Conservation (phyloP, 2,797 vertebrate species). For the Anableps anableps region DNA sequence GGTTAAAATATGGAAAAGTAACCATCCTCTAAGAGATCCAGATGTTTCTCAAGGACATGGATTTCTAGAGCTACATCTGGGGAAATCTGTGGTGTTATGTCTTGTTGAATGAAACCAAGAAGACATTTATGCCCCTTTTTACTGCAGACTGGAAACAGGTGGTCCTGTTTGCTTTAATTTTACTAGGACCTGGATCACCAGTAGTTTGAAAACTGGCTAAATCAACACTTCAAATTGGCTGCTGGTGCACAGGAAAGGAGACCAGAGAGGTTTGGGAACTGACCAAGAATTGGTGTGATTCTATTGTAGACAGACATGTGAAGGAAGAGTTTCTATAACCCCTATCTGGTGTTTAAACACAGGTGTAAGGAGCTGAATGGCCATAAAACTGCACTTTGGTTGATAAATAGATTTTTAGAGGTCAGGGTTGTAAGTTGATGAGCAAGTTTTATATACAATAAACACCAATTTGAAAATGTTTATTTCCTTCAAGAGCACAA, state of each 20-base stretch:
- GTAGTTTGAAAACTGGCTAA: constrained; percentile 46
- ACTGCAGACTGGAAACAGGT: constrained; percentile 47
- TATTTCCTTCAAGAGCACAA: not conserved
- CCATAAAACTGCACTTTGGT: not conserved
- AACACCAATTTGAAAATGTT: too few relatives aligned
- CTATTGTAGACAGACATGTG: constrained; percentile 3
- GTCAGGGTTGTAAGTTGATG: too few relatives aligned
- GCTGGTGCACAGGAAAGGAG: constrained; percentile 22
- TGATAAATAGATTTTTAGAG: too few relatives aligned
- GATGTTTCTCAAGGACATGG: constrained; percentile 44
- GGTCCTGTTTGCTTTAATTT: constrained; percentile 58
- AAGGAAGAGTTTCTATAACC: constrained; percentile 5
- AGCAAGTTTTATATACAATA: too few relatives aligned
- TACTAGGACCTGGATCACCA: constrained; percentile 27
- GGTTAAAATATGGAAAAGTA: constrained; percentile 13
- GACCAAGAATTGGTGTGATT: constrained; percentile 35
- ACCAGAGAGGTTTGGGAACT: constrained; percentile 10
- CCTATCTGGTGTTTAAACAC: constrained; percentile 5
- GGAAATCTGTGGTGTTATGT: constrained; percentile 27
- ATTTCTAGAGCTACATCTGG: constrained; percentile 39
- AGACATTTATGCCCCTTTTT: constrained; percentile 6
- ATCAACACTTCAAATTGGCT: constrained; percentile 41
- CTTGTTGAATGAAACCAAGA: constrained; percentile 36
- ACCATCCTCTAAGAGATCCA: constrained; percentile 25
- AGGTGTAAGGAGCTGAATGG: not conserved